A percentile compares a stretch with the other conserved stretches of the same genome.
phyloP scores from a whole-genome alignment of 53 echinoderm and acorn worm species.

The Arbacia lixula region DNA sequence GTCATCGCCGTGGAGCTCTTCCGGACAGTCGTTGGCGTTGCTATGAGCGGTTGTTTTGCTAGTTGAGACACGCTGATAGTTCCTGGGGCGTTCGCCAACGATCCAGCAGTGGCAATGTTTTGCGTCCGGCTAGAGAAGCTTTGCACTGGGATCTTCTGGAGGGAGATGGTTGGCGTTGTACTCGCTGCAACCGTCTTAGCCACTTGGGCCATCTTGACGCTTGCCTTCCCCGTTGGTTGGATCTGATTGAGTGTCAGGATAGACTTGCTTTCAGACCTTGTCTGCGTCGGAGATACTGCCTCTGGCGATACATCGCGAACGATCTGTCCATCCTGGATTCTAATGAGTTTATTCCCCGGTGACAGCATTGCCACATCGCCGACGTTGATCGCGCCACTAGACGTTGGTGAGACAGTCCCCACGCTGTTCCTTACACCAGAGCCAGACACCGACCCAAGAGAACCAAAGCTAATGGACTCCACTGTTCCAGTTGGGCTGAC shows the following conservation, averaged over 20 bases:
- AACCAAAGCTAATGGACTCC: neutral
- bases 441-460: neutral
- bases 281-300: conserved; percentile 17
- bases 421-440: neutral
- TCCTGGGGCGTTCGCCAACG: neutral
- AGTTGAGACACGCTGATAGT: conserved; percentile 28
- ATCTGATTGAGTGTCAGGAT: conserved; percentile 30
- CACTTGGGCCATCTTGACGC: neutral
- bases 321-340: conserved; percentile 81
- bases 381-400: conserved; percentile 71
- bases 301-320: conserved; percentile 56
- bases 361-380: conserved; percentile 66
- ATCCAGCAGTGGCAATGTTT: neutral
- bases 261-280: conserved; percentile 2
- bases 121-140: neutral
- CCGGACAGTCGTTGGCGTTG: conserved; percentile 17
- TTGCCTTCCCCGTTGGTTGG: conserved; percentile 10
- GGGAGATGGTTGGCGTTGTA: conserved; percentile 14
- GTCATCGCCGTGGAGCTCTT: conserved; percentile 24
- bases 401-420: conserved; percentile 41
- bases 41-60: conserved; percentile 7
- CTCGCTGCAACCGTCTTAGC: neutral
- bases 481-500: neutral
- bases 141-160: conserved; percentile 31
- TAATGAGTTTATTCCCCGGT: conserved; percentile 60